Conservation (phyloP, 1,140 invertebrate genomes). For the Matsumurasca onukii region DNA sequence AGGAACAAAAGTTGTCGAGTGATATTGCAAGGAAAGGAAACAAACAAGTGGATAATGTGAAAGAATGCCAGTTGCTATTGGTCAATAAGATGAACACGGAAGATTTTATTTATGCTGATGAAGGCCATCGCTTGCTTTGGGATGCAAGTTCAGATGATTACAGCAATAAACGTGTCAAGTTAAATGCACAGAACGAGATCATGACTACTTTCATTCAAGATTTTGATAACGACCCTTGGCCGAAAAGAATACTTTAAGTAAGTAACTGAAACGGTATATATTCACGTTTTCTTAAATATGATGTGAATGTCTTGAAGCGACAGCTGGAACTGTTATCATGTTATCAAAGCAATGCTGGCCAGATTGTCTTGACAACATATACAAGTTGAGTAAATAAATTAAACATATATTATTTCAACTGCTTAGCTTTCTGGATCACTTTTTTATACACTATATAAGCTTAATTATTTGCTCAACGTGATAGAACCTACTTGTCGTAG, state of each 20-base stretch:
- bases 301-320: too few relatives aligned
- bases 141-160: slow-evolving; percentile 8
- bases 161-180: slow-evolving; percentile 9
- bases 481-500: too few relatives aligned
- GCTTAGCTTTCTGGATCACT: too few relatives aligned
- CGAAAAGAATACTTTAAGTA: slow-evolving; percentile 8
- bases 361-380: too few relatives aligned
- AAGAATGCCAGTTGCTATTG: slow-evolving; percentile 4
- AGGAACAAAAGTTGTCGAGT: slow-evolving; percentile 7
- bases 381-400: too few relatives aligned
- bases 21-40: slow-evolving; percentile 4
- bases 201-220: slow-evolving; percentile 4
- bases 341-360: too few relatives aligned
- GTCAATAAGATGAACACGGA: not conserved
- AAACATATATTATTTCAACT: too few relatives aligned
- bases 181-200: not conserved
- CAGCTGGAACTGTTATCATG: too few relatives aligned
- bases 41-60: slow-evolving; percentile 11
- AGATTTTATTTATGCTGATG: slow-evolving; percentile 10
- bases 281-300: too few relatives aligned
- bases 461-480: too few relatives aligned
- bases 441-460: too few relatives aligned
- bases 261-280: too few relatives aligned
- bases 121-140: slow-evolving; percentile 9
- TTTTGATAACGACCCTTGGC: slow-evolving; percentile 11